A percentile compares a stretch with the other conserved stretches of the same genome.
phyloP scores from a whole-genome alignment of 2,888 invertebrate genomes.

The Tetragnatha montana region DNA sequence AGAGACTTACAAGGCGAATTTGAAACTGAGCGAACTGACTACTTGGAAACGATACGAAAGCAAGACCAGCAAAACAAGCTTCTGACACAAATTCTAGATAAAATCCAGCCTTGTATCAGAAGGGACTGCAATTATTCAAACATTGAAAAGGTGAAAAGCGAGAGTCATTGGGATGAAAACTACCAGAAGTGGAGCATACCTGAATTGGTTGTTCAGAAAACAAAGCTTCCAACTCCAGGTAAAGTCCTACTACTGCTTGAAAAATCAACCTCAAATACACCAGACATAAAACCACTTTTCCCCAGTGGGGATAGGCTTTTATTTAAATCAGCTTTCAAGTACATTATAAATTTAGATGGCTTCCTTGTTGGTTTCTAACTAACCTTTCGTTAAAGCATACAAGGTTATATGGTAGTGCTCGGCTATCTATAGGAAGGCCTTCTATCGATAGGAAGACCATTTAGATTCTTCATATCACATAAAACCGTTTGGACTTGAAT shows the following conservation, averaged over 20 bases:
- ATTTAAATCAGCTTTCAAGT: neutral
- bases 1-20: constrained; percentile 87
- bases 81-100: constrained; percentile 81
- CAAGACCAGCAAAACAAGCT: constrained; percentile 84
- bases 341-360: neutral
- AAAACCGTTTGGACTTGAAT: too few species aligned
- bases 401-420: too few species aligned
- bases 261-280: neutral
- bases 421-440: too few species aligned
- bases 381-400: too few species aligned
- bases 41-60: constrained; percentile 86
- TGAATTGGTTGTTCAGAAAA: constrained; percentile 81
- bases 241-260: neutral
- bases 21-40: constrained; percentile 87
- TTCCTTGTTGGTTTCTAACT: neutral
- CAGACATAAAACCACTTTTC: neutral
- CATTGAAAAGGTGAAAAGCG: constrained; percentile 82
- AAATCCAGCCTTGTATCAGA: constrained; percentile 83
- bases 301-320: neutral
- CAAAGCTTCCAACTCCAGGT: constrained; percentile 83
- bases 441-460: too few species aligned
- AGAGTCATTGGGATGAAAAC: constrained; percentile 86
- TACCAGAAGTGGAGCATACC: constrained; percentile 84
- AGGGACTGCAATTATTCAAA: constrained; percentile 86
- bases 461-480: too few species aligned